Evolutionary conservation across 2,113 vertebrate species (phyloP), one percentile per base, ranked within the genome.

Genomic region (Varanus salvator): DNA sequence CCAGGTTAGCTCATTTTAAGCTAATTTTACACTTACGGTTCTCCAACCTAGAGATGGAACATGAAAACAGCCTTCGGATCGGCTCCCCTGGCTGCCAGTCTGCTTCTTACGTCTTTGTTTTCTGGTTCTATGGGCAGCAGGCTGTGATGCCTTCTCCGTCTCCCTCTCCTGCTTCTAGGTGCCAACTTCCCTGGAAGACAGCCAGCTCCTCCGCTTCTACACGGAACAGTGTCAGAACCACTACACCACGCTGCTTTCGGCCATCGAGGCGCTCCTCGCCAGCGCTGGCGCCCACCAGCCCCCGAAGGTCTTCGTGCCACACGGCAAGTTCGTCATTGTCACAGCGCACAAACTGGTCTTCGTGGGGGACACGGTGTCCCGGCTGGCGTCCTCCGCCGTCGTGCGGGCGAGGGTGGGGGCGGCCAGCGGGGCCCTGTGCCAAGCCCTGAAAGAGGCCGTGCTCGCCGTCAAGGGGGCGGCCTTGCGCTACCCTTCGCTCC

Each of bases 261-360:
- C 98, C 64, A 97, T 98, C 72, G 97, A 98, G 0, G 97, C 98
- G 66, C 97, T 99, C 50, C 97, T 97, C 89, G 95, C 95, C 96
- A 98, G 98, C 85, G 97, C 98, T 74, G 97, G 96, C 84, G 97
- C 97, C 88, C 98, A 97, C 95, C 98, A 98, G 89, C 98, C 98
- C 0, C 98, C 98, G 0, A 95, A 97, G 50, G 95, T 98, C 93
- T 98, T 99, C 0, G 98, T 99, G 57, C 98, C 98, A 75, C 97
- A 98, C 1, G 97, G 98, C 29, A 98, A 98, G 93, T 97, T 96
- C 80, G 96, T 99, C 89, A 98, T 99, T 2, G 98, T 99, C 91
- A 98, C 98, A 0, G 98, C 98, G 0, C 98, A 99, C 96, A 98
- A 98, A 86, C 97, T 99, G 87, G 98, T 98, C 82, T 99, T 99